phyloP scores from a whole-genome alignment of 2,113 vertebrate genomes.

The Benthochromis sp. region DNA sequence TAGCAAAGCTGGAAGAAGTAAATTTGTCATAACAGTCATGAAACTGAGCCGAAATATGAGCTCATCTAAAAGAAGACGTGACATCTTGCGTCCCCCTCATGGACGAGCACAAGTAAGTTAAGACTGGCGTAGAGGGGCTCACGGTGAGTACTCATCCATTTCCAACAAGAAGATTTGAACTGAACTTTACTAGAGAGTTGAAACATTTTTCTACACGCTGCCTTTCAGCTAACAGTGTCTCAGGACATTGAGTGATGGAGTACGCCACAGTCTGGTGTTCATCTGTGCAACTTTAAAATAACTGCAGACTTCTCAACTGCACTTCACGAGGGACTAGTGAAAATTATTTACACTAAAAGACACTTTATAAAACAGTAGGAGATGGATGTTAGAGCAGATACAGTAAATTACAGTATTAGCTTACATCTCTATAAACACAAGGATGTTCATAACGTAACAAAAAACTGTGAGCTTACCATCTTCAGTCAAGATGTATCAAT shows the following conservation, averaged over 20 bases:
- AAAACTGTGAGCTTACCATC: not conserved
- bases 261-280: not conserved
- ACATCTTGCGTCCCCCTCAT: not conserved
- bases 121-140: not conserved
- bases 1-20: not conserved
- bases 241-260: not conserved
- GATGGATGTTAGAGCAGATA: not conserved
- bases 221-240: slow-evolving; percentile 9
- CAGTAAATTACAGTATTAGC: slow-evolving; percentile 10
- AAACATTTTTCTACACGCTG: slow-evolving; percentile 19
- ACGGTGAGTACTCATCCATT: not conserved
- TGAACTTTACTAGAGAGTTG: not conserved
- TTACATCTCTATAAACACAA: not conserved
- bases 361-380: not conserved
- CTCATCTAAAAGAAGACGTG: not conserved
- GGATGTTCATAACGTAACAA: not conserved
- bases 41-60: not conserved
- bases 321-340: not conserved
- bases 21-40: not conserved
- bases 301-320: not conserved
- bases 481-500: slow-evolving; percentile 23
- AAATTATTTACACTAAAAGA: not conserved
- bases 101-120: not conserved
- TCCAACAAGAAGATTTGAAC: not conserved
- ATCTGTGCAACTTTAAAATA: slow-evolving; percentile 46